Conservation (phyloP, 2,797 vertebrate genomes). For the Malacoctenus gilli region DNA sequence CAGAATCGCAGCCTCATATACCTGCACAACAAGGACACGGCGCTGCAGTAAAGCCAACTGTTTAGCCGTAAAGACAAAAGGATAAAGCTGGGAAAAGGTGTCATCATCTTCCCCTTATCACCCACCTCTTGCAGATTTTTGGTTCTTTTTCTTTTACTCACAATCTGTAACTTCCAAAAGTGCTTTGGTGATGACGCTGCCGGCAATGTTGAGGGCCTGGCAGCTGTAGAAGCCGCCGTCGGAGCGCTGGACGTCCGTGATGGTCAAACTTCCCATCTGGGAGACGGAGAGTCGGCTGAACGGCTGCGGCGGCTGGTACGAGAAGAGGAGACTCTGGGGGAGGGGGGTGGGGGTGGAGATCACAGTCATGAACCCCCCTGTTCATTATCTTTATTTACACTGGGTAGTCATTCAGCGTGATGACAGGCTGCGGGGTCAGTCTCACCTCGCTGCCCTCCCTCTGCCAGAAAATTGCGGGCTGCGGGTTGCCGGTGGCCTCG, state of each 20-base stretch:
- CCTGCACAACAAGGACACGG: conserved; percentile 20
- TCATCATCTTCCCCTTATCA: conserved; percentile 2
- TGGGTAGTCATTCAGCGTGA: conserved; percentile 38
- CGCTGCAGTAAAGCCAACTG: neutral
- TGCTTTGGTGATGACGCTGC: conserved; percentile 95
- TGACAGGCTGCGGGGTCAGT: conserved; percentile 39
- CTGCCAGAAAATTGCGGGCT: conserved; percentile 97
- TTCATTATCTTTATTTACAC: conserved; percentile 29
- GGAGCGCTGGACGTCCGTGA: conserved; percentile 88
- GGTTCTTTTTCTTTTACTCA: conserved; percentile 75
- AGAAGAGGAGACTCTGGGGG: conserved; percentile 91
- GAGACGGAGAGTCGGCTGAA: conserved; percentile 93
- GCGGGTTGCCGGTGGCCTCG: conserved; percentile 93
- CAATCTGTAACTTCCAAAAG: conserved; percentile 94
- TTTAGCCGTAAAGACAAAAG: conserved; percentile 35
- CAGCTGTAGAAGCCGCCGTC: conserved; percentile 95
- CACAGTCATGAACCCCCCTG: conserved; percentile 31
- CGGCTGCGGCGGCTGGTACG: conserved; percentile 91
- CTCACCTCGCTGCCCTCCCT: conserved; percentile 95
- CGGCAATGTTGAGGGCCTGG: conserved; percentile 95
- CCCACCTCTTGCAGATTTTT: conserved; percentile 18
- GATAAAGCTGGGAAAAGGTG: conserved; percentile 20
- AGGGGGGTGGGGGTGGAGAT: conserved; percentile 39
- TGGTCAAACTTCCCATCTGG: conserved; percentile 92
- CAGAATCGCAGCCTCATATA: conserved; percentile 15